Evolutionary conservation across 2,888 invertebrate species (phyloP).

Genomic region (Sialis fuliginosa): DNA sequence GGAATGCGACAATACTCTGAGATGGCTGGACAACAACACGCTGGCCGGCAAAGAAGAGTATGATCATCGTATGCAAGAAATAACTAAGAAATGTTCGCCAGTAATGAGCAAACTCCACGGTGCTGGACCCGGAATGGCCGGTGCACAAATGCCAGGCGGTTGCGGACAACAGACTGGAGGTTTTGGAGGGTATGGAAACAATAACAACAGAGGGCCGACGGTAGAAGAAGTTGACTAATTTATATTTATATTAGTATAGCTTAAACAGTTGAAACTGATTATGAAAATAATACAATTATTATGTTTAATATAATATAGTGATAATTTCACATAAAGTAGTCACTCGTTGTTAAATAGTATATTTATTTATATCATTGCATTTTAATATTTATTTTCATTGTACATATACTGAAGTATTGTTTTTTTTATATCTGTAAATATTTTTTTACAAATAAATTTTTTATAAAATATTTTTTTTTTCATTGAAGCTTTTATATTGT

Average conservation of each 20-base stretch:
- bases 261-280: slow-evolving; percentile 5
- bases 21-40: slow-evolving; percentile 49
- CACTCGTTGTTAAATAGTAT: no score
- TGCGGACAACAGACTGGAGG: slow-evolving; percentile 15
- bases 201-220: slow-evolving; percentile 29
- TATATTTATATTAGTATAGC: slow-evolving; percentile 3
- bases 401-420: no score
- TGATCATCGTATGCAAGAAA: slow-evolving; percentile 37
- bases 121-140: slow-evolving; percentile 15
- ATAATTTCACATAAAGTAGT: no score
- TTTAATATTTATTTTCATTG: no score
- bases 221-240: slow-evolving; percentile 38
- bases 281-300: neutral
- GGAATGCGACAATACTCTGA: slow-evolving; percentile 36
- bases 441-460: no score
- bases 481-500: no score
- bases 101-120: slow-evolving; percentile 40
- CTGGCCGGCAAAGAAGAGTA: slow-evolving; percentile 49
- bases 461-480: no score
- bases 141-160: slow-evolving; percentile 11
- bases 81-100: slow-evolving; percentile 27
- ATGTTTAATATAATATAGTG: no score
- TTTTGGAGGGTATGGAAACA: slow-evolving; percentile 2
- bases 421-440: no score
- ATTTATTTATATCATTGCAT: no score